Percentiles rank a stretch among this genome's conserved stretches.
Conservation (phyloP, 2,113 vertebrate species). For the Myanophis thanlyinensis region DNA sequence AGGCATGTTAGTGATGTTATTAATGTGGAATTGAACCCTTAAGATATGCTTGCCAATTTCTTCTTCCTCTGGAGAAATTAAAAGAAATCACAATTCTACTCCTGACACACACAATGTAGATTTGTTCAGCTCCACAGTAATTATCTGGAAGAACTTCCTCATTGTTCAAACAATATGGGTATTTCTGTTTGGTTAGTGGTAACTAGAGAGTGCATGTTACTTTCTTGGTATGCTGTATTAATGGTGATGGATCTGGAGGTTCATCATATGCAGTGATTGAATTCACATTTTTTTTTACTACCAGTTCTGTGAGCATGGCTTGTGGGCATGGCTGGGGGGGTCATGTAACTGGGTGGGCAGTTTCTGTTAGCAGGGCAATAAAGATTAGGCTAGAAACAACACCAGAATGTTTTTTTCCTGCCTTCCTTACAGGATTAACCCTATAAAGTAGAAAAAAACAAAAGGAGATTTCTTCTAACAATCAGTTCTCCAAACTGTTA, state of each 20-base stretch:
- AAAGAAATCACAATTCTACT: not conserved
- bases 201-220: not conserved
- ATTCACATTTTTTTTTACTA: too few relatives aligned
- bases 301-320: too few relatives aligned
- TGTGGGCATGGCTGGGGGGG: too few relatives aligned
- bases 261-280: not conserved
- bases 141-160: not conserved
- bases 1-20: not conserved
- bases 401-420: too few relatives aligned
- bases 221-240: not conserved
- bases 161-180: not conserved
- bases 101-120: not conserved
- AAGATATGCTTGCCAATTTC: not conserved
- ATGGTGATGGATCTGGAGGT: not conserved
- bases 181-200: not conserved
- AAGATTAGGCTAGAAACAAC: too few relatives aligned
- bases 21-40: not conserved
- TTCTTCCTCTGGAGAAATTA: not conserved
- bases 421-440: too few relatives aligned
- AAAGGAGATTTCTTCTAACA: too few relatives aligned
- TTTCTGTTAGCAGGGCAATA: too few relatives aligned
- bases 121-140: not conserved
- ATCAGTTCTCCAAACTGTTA: too few relatives aligned
- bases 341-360: too few relatives aligned
- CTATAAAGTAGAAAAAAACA: too few relatives aligned